Conservation (phyloP, 1,140 invertebrate genomes). For the Halictus rubicundus region DNA sequence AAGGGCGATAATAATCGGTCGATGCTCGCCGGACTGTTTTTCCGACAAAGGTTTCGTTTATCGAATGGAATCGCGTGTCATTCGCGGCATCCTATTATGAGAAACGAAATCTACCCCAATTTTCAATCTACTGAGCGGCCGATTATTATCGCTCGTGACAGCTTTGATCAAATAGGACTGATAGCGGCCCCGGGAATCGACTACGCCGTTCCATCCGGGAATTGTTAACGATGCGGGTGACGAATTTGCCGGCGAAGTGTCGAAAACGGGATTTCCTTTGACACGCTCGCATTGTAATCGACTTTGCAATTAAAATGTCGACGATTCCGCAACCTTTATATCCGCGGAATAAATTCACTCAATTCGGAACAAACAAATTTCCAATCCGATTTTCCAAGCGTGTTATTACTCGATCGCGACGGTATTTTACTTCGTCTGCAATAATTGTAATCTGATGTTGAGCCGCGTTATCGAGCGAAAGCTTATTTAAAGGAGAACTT, state of each 20-base stretch:
- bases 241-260: not conserved
- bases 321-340: too few relatives aligned
- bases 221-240: not conserved
- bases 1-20: conserved; percentile 36
- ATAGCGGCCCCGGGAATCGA: conserved; percentile 10
- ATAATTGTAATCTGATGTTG: too few relatives aligned
- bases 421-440: too few relatives aligned
- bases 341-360: too few relatives aligned
- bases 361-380: too few relatives aligned
- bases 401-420: too few relatives aligned
- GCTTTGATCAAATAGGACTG: conserved; percentile 33
- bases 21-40: conserved; percentile 8
- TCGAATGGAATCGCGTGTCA: conserved; percentile 21
- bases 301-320: too few relatives aligned
- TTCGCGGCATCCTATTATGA: conserved; percentile 26
- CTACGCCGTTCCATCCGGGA: not conserved
- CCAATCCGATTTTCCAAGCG: too few relatives aligned
- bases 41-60: conserved; percentile 31
- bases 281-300: too few relatives aligned
- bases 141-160: conserved; percentile 39
- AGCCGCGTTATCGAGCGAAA: too few relatives aligned
- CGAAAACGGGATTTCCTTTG: not conserved
- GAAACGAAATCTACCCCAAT: conserved; percentile 42
- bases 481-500: too few relatives aligned
- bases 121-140: conserved; percentile 35